phyloP scores from a whole-genome alignment of 1,140 invertebrate genomes.

The Physella acuta region DNA sequence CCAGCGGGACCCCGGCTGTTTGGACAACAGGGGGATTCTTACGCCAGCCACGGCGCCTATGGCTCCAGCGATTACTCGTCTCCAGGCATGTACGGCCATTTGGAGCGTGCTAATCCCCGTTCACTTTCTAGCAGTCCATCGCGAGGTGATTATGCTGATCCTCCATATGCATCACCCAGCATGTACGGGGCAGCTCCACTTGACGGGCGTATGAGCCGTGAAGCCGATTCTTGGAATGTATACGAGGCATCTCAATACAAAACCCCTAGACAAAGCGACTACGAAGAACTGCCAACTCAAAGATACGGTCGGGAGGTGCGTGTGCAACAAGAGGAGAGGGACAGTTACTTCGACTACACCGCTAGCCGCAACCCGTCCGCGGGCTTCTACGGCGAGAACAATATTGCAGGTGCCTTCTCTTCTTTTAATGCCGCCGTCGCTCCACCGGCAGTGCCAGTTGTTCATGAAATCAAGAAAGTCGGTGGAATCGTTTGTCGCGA shows the following conservation, averaged over 20 bases:
- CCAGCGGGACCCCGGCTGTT: no score
- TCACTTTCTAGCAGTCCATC: background rate
- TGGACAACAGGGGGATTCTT: no score
- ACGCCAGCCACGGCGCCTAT: no score
- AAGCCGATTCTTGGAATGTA: background rate
- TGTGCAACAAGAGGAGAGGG: no score
- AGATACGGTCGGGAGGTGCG: no score
- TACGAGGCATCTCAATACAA: background rate
- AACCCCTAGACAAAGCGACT: no score
- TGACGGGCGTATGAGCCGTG: background rate
- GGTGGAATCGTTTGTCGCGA: slow-evolving; percentile 16
- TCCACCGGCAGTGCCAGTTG: background rate
- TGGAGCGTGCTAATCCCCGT: background rate
- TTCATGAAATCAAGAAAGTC: slow-evolving; percentile 5
- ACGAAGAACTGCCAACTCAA: no score
- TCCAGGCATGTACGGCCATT: no score
- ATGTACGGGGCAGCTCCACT: background rate
- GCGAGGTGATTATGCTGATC: background rate
- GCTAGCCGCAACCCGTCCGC: background rate
- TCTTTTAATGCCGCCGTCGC: background rate
- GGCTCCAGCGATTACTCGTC: no score
- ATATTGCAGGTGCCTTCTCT: background rate
- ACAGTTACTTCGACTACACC: slow-evolving; percentile 7
- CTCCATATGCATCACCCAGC: background rate
- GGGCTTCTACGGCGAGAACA: background rate